Evolutionary conservation across 37 sponge, comb jelly and placozoan species (phyloP).

Genomic region (Diacarnus erythraeanus): DNA sequence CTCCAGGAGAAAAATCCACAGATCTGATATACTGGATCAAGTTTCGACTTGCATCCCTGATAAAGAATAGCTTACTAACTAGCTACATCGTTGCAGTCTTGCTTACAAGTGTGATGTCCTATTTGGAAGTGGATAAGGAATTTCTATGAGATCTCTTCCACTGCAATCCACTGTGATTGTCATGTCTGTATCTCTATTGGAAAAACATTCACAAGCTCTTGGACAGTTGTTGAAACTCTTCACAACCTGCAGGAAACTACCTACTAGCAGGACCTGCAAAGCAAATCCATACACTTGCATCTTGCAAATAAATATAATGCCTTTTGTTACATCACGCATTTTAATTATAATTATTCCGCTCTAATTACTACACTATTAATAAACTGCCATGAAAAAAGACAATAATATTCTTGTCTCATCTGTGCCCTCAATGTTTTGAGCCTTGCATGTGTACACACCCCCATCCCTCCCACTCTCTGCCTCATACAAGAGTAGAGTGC

Average conservation of each 20-base stretch:
- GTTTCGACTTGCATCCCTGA: conserved; percentile 46
- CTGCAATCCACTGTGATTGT: conserved; percentile 33
- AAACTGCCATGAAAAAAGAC: not conserved
- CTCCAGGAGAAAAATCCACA: conserved; percentile 18
- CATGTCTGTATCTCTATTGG: conserved; percentile 14
- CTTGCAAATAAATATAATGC: not conserved
- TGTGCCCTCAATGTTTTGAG: not conserved
- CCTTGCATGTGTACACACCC: conserved; percentile 10
- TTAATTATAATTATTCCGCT: too few species aligned
- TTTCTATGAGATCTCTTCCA: conserved; percentile 13
- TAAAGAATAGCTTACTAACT: not conserved
- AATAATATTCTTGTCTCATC: not conserved
- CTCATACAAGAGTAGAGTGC: conserved; percentile 22
- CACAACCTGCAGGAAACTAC: not conserved
- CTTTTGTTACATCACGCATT: too few species aligned
- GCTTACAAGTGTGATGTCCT: conserved; percentile 46
- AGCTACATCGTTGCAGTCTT: not conserved
- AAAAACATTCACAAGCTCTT: not conserved
- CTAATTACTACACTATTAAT: not conserved
- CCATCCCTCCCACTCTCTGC: not conserved
- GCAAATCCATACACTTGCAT: not conserved
- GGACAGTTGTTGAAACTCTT: not conserved
- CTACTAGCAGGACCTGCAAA: not conserved
- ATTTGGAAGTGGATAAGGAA: conserved; percentile 23
- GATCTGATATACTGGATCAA: conserved; percentile 26